A percentile compares a stretch with the other conserved stretches of the same genome.
These are phyloP conservation scores for Troilus luridus DNA, from an alignment of 2,888 invertebrate genomes.

Conservation along the genomic window DNA sequence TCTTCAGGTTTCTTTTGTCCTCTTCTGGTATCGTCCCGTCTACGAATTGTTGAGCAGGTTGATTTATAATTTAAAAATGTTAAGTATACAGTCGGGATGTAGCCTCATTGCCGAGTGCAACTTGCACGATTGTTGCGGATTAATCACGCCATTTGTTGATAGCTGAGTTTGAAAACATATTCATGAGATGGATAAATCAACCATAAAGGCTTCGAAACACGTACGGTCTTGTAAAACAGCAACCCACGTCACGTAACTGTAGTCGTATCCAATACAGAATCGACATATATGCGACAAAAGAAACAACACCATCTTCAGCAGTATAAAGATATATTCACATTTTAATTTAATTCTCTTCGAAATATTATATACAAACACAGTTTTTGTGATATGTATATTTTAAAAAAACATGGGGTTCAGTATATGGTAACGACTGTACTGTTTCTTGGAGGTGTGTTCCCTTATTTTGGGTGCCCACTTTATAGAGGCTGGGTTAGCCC, in stretches of 20 bases:
- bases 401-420: no score
- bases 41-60: conserved; percentile 28
- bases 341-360: not conserved
- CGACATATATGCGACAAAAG: not conserved
- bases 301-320: not conserved
- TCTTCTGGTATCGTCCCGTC: conserved; percentile 17
- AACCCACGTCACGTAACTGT: not conserved
- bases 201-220: conserved; percentile 23
- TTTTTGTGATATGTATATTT: no score
- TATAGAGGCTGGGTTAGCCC: no score
- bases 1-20: conserved; percentile 33
- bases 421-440: no score
- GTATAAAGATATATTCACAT: not conserved
- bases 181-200: conserved; percentile 13
- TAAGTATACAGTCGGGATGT: not conserved
- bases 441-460: no score
- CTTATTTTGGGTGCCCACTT: no score
- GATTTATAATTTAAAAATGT: conserved; percentile 18
- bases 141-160: conserved; percentile 26
- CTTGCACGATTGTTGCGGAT: conserved; percentile 32
- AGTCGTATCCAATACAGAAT: not conserved
- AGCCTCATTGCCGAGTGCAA: not conserved
- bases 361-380: no score
- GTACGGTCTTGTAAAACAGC: conserved; percentile 27
- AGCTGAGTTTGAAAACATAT: conserved; percentile 13